phyloP scores from a whole-genome alignment of 2,797 vertebrate genomes.

The Karalla daura region DNA sequence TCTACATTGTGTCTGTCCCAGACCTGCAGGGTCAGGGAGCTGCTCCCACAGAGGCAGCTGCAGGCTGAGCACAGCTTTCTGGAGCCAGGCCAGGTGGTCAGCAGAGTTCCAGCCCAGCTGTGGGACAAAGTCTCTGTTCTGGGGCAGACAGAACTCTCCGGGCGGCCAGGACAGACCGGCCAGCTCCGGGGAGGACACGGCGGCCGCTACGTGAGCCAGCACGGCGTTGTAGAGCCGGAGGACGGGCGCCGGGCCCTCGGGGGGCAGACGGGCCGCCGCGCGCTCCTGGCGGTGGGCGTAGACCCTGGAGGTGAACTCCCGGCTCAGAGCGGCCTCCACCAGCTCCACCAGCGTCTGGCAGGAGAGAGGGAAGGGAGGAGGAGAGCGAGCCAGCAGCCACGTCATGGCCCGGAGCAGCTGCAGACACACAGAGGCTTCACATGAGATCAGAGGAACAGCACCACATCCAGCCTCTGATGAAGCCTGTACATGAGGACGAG shows the following conservation, averaged over 20 bases:
- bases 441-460: too few species aligned
- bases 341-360: conserved; percentile 90
- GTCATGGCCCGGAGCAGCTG: conserved; percentile 85
- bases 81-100: conserved; percentile 90
- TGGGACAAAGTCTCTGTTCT: conserved; percentile 85
- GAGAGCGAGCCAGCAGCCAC: conserved; percentile 89
- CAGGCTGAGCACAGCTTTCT: conserved; percentile 87
- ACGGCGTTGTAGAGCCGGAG: conserved; percentile 90
- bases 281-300: conserved; percentile 85
- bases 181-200: conserved; percentile 85
- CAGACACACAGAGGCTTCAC: conserved; percentile 1
- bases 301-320: conserved; percentile 88
- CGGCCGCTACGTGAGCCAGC: conserved; percentile 86
- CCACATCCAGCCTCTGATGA: too few species aligned
- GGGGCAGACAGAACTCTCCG: conserved; percentile 85
- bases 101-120: conserved; percentile 89
- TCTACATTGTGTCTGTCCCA: too few species aligned
- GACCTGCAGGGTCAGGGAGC: conserved; percentile 80
- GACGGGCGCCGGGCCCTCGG: conserved; percentile 86
- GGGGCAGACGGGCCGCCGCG: conserved; percentile 72
- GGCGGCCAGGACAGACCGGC: conserved; percentile 91
- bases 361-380: conserved; percentile 79
- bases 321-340: conserved; percentile 86
- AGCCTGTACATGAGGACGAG: too few species aligned
- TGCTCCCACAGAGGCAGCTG: conserved; percentile 90